Evolutionary conservation across 2,113 vertebrate species (phyloP), one percentile per base, ranked within the genome.

Genomic region (Melanerpes aurifrons): DNA sequence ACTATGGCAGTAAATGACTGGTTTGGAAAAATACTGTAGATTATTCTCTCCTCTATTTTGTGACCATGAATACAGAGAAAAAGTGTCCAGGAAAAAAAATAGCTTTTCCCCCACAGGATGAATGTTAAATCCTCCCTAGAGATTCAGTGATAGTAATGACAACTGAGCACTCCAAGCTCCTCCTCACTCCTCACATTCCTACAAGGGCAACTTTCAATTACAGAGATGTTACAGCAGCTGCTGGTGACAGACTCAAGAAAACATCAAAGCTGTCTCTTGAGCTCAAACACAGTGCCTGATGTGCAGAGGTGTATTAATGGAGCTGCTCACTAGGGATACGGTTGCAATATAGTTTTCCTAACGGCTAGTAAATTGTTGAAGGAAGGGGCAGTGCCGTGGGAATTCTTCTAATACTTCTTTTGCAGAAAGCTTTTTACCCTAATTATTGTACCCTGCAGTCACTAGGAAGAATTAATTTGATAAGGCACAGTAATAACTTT

Each of bases 131-230:
- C 19, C 71, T 85, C 87, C 71, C 82, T 64, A 57, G 89, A 79
- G 71, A 91, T 61, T 86, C 53, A 54, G 79, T 7, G 7, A 48
- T 17, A 82, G 67, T 50, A 67, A 84, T 50, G 72, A 81, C 66
- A 88, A 22, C 31, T 0, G 5, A 84, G 47, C 56, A 62, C 20
- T 75, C 75, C 22, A 11, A 53, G 56, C 56, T 90, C 87, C 73
- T 91, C 69, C 80, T 94, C 91, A 21, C 75, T 89, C 89, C 72
- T 86, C 24, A 6, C 19, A 29, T 71, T 86, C 77, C 82, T 86
- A 62, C 73, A 62, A 86, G 87, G 58, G 58, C 85, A 83, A n/a
- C 73, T 95, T 97, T 69, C 88, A 80, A 37, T 94, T 92, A 90
- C 68, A 67, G 88, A 70, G 29, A 24, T 50, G 48, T 82, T 88